Evolutionary conservation across 2,888 invertebrate genomes (phyloP), one percentile per base, ranked within the genome.

Genomic region (Cryptocephalus primarius): DNA sequence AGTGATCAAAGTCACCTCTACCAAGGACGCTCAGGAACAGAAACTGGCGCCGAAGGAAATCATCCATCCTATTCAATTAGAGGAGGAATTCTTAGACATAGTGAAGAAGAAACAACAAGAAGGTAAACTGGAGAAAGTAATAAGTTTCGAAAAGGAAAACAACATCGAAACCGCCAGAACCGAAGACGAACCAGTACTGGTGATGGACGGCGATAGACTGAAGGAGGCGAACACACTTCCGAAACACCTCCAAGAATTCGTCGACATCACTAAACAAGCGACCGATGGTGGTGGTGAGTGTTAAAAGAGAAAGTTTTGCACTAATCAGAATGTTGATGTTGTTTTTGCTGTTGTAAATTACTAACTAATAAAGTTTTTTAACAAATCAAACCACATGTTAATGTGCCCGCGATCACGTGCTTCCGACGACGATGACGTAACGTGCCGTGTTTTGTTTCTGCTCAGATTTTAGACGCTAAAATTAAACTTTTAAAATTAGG

Each of bases 211-310:
- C 63, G 75, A 59, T 61, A 76, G 68, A 75, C 78, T 74, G 61
- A 78, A 75, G 48, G 80, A 80, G 59, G 73, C 80, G 40, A 77
- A 77, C 48, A 77, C 77, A 50, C 73, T 88, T 50, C 89, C 89
- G 6, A 81, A 76, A 60, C 89, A 89, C 69, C 74, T 89, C 61
- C 81, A 81, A 62, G 88, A 89, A 61, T 87, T 88, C 64, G 80
- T 88, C 57, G 78, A 76, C 62, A 44, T 50, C 36, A 51, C 51
- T 10, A 48, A 48, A 41, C 42, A 47, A 33, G 44, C 38, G 9
- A 43, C 42, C 32, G 14, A 22, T 50, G 72, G 73, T 53, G 73
- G 75, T 58, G 75, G 75, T 70, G 74, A 76, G 71, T 75, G 12
- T 42, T n/a, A 12, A 40, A 31, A 22, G 22, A 2, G 22, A 22